Percentiles rank a stretch among this genome's conserved stretches.
Conservation (phyloP, 2,888 invertebrate species). For the Rotaria magnacalcarata region DNA sequence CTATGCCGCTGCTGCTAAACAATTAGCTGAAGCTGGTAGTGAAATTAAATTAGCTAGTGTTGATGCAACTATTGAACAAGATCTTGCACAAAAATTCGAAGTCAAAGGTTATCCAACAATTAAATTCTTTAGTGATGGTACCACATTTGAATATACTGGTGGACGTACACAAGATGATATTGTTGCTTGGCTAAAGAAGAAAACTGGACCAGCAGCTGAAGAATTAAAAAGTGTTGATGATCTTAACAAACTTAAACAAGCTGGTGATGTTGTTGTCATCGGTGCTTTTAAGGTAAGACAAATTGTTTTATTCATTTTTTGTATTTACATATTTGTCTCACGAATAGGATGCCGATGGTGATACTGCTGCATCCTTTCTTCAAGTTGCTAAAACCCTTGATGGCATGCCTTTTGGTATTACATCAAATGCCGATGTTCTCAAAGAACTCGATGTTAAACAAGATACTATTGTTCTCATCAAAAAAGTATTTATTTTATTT, state of each 20-base stretch:
- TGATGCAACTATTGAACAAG: slow-evolving; percentile 86
- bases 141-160: slow-evolving; percentile 77
- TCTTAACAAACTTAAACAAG: slow-evolving; percentile 75
- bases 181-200: slow-evolving; percentile 86
- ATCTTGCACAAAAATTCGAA: slow-evolving; percentile 78
- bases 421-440: slow-evolving; percentile 72
- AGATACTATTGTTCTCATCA: slow-evolving; percentile 46
- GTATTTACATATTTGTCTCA: not conserved
- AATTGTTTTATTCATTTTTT: not conserved
- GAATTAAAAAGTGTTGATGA: slow-evolving; percentile 70
- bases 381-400: slow-evolving; percentile 75
- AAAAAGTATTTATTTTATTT: slow-evolving; percentile 48
- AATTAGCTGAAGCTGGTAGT: slow-evolving; percentile 74
- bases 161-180: slow-evolving; percentile 87
- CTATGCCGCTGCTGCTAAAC: slow-evolving; percentile 85
- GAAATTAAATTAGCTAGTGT: slow-evolving; percentile 74
- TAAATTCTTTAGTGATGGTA: slow-evolving; percentile 87
- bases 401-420: slow-evolving; percentile 81
- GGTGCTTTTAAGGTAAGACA: slow-evolving; percentile 53
- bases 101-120: slow-evolving; percentile 93
- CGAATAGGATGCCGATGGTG: slow-evolving; percentile 68
- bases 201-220: slow-evolving; percentile 89
- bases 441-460: slow-evolving; percentile 74
- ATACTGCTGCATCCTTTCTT: slow-evolving; percentile 76
- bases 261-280: slow-evolving; percentile 75